Evolutionary conservation across 2,888 invertebrate species (phyloP), one percentile per base, ranked within the genome.

Genomic region (Troides helena): DNA sequence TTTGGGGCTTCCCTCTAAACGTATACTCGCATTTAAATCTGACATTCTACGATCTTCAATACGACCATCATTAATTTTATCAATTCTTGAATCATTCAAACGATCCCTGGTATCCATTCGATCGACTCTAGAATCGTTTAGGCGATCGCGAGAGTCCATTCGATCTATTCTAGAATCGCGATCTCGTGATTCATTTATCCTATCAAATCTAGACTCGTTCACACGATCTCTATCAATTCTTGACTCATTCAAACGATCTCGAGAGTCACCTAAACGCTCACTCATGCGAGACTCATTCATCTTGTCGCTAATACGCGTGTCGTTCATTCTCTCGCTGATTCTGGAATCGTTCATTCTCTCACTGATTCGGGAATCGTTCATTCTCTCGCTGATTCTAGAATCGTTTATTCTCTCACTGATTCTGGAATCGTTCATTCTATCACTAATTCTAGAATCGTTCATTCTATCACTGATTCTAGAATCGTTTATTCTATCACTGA

Each of bases 1-100:
- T 81, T 88, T 89, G 0, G 90, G 90, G 78, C 90, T 90, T 12
- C 85, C 86, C 59, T 91, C 90, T 30, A 85, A 80, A 72, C 88
- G 80, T n/a, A 87, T 80, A 66, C 90, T 90, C 0, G 89, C 85
- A 64, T 90, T 90, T 30, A 88, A 67, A 30, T 90, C 90, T 0
- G 84, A 81, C 85, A 87, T 79, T 50, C 83, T 74, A 5, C 81
- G 74, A 39, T 84, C 84, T 67, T 84, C 83, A 53, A 83, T 80
- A 73, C 86, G 80, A 70, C 87, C 83, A 4, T 79, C 68, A 7
- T 74, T 43, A 60, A 76, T 72, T 67, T 87, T 85, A 6, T 79
- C 68, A 12, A 75, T 43, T 63, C 76, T 72, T 0, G 75, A 72
- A 43, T 76, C 76, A 63, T 74, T 76, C 68, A 76, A 59, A 59